These are phyloP conservation scores for Carlito syrichta DNA, from an alignment of 2,113 vertebrate species.

Conservation along the genomic window DNA sequence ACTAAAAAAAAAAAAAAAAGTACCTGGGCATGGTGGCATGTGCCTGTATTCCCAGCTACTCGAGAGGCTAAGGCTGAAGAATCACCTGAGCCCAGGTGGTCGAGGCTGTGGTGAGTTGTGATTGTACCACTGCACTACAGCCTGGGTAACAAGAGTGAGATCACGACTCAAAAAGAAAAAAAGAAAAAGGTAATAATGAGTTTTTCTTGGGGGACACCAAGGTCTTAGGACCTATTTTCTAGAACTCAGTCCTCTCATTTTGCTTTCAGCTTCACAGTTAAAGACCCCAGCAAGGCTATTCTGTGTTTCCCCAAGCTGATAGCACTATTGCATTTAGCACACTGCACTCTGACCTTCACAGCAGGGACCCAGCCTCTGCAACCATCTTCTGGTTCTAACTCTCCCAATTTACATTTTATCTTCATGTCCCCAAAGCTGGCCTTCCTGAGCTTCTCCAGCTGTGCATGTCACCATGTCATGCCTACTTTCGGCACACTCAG, in stretches of 20 bases:
- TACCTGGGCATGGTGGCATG: too few species aligned
- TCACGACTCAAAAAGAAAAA: neutral
- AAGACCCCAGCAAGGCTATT: neutral
- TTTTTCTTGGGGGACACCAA: neutral
- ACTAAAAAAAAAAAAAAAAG: too few species aligned
- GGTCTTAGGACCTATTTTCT: neutral
- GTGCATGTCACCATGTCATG: neutral
- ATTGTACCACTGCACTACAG: too few species aligned
- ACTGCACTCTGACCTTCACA: neutral
- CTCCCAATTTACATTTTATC: neutral
- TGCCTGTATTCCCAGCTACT: too few species aligned
- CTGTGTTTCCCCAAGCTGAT: neutral
- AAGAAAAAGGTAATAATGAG: neutral
- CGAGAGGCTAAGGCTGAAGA: too few species aligned
- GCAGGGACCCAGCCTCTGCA: neutral
- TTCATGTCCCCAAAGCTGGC: neutral
- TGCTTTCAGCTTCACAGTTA: neutral
- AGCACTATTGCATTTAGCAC: too few species aligned
- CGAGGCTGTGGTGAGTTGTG: too few species aligned
- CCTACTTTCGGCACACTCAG: neutral
- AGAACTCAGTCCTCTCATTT: neutral
- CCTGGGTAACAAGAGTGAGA: too few species aligned
- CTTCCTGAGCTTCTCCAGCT: neutral
- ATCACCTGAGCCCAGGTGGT: too few species aligned
- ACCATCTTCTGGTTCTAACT: neutral